Conservation (phyloP, 2,113 vertebrate genomes). For the Orientallactaga bullata region DNA sequence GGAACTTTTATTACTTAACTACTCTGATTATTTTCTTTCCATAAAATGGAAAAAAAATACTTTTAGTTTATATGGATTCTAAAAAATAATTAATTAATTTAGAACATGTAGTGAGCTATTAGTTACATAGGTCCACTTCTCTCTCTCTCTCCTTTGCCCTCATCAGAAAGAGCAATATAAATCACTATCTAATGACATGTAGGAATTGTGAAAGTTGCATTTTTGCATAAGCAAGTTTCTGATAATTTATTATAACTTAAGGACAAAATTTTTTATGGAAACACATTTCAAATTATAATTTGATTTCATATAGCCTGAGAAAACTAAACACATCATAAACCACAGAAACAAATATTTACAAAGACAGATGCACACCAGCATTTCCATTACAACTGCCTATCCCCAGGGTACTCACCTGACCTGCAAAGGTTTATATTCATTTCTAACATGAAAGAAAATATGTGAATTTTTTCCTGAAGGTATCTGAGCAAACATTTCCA, state of each 20-base stretch:
- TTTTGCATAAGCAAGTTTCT: constrained; percentile 72
- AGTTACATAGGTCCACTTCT: background rate
- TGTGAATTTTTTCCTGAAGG: constrained; percentile 66
- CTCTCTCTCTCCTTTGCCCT: background rate
- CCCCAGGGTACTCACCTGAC: constrained; percentile 72
- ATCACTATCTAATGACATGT: constrained; percentile 46
- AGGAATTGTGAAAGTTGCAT: constrained; percentile 57
- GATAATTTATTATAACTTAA: constrained; percentile 75
- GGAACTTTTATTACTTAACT: background rate
- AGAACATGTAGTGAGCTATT: background rate
- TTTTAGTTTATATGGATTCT: background rate
- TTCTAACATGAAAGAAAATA: constrained; percentile 69
- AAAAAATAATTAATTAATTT: constrained; percentile 19
- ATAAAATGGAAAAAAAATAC: background rate
- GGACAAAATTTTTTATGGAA: constrained; percentile 51
- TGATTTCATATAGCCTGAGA: constrained; percentile 73
- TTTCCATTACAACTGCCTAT: constrained; percentile 69
- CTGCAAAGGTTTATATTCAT: constrained; percentile 55
- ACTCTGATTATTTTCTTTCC: background rate
- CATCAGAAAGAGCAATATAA: constrained; percentile 29
- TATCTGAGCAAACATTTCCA: constrained; percentile 36
- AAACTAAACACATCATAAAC: constrained; percentile 70
- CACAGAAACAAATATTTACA: constrained; percentile 76
- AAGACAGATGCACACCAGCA: constrained; percentile 61
- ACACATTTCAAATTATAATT: constrained; percentile 79